phyloP scores from a whole-genome alignment of 2,797 vertebrate genomes.

The Mus caroli region DNA sequence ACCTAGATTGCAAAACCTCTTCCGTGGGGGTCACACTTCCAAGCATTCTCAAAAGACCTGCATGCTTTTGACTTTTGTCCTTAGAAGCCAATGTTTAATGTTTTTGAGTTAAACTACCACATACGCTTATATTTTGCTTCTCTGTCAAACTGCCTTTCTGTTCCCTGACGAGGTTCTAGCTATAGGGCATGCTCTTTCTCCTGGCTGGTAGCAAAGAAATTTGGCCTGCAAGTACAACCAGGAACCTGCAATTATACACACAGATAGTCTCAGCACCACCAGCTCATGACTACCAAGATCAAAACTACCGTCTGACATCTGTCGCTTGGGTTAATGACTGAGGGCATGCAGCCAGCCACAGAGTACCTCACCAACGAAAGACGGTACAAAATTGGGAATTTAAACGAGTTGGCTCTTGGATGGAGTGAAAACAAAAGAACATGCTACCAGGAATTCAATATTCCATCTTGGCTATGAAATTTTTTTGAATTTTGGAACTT shows the following conservation, averaged over 20 bases:
- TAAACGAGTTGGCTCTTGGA: neutral
- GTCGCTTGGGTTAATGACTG: neutral
- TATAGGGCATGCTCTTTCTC: neutral
- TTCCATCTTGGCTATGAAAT: fast-evolving
- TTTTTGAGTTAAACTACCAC: slow-evolving; percentile 4
- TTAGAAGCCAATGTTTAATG: neutral
- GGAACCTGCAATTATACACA: neutral
- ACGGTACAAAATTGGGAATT: neutral
- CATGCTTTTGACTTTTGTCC: neutral
- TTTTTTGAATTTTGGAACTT: neutral
- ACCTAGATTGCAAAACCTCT: neutral
- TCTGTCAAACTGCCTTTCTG: neutral
- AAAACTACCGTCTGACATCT: neutral
- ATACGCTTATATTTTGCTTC: neutral
- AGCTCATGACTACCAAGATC: neutral
- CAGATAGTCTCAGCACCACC: neutral
- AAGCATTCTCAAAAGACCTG: neutral
- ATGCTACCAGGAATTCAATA: neutral
- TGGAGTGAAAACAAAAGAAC: neutral
- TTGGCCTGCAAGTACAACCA: neutral
- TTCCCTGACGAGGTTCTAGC: neutral
- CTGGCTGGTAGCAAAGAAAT: neutral
- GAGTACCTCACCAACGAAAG: neutral
- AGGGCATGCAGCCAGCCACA: neutral
- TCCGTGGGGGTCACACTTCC: too few species aligned